Evolutionary conservation across 1,140 invertebrate species (phyloP).

Genomic region (Portunus trituberculatus): DNA sequence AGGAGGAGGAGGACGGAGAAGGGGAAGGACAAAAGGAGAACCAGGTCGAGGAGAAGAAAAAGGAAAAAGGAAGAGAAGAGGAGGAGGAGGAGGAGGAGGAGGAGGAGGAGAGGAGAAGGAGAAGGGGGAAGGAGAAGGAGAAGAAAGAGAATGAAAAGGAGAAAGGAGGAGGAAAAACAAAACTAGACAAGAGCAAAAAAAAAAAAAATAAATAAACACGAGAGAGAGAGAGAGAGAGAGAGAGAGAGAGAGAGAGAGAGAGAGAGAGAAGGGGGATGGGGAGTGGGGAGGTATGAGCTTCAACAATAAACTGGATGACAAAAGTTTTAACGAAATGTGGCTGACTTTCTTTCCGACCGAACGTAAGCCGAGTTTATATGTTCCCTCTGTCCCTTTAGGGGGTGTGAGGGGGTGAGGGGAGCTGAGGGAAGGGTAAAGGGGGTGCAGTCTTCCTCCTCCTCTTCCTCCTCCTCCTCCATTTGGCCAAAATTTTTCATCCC

Average conservation of each 20-base stretch:
- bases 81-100: not conserved
- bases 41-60: not conserved
- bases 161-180: not conserved
- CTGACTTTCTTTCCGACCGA: not conserved
- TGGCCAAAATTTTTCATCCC: no score
- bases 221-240: constrained; percentile 27
- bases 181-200: not conserved
- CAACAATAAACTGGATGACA: constrained; percentile 49
- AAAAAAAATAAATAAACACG: not conserved
- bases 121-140: not conserved
- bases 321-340: constrained; percentile 59
- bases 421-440: no score
- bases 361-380: no score
- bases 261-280: constrained; percentile 9
- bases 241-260: constrained; percentile 43
- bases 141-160: not conserved
- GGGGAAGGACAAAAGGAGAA: constrained; percentile 3
- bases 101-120: not conserved
- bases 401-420: no score
- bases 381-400: no score
- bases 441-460: no score
- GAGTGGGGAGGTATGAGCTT: not conserved
- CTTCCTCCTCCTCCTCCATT: no score
- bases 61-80: constrained; percentile 9
- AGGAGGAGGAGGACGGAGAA: not conserved